Base-by-base conservation (phyloP, 2,888 invertebrate genomes). In the Bembecia ichneumoniformis region DNA sequence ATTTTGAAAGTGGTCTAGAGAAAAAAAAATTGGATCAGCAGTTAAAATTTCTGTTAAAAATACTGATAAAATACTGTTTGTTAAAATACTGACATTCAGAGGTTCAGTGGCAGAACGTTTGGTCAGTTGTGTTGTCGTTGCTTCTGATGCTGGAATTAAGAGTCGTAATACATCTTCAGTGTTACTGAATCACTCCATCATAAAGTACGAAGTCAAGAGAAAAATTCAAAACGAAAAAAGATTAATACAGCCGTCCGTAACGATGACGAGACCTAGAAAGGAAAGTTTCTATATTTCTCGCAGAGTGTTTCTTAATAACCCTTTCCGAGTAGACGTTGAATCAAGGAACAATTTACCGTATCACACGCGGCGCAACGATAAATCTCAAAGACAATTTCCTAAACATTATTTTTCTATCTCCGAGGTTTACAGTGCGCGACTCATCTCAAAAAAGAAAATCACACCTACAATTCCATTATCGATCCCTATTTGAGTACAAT, bases 401-500 rank as follows among this genome's bases (percentile, higher is more conserved):
- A 83, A 86, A 82, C 55, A 55, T 55, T 58, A 58, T 74, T 81
- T 82, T 82, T 80, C 80, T 76, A 82, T 83, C 81, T 74, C 70
- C 65, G 74, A 81, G 80, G 82, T 79, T 79, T 81, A 82, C 77
- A 78, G 73, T 71, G 64, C 60, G 60, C 64, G 67, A 72, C 74
- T 77, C 77, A 73, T 82, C 77, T 74, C 68, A 69, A 54, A 53
- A 66, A 75, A 80, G 82, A 82, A 82, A 79, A 82, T 84, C 77
- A 73, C 80, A 79, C 82, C 82, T 82, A 74, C 77, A 80, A 83
- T 82, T 71, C 76, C 71, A 83, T 84, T 84, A 86, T 84, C 78
- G 84, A 84, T 82, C 82, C 81, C 78, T 77, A 78, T 82, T 79
- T 62, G 77, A 74, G 80, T 74, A 77, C 84, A 86, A 83, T 84